Percentiles rank a stretch among this genome's conserved stretches.
Conservation (phyloP, 2,113 vertebrate genomes). For the Plecotus auritus region DNA sequence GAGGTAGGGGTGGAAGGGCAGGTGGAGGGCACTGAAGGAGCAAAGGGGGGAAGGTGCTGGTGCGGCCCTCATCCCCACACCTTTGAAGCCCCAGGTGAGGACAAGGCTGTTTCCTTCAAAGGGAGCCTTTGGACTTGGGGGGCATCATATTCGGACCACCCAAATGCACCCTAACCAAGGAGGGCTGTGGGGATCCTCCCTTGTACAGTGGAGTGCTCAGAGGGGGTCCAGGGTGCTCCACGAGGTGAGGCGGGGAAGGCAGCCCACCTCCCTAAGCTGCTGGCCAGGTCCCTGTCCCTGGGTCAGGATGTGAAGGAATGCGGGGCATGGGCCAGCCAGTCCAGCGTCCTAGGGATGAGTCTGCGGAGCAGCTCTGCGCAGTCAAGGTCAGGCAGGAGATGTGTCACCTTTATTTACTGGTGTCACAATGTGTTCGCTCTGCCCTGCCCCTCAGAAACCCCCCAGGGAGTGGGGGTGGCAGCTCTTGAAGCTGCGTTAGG, state of each 20-base stretch:
- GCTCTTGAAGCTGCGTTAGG: background rate
- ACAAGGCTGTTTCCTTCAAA: fast-evolving
- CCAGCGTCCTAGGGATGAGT: fast-evolving
- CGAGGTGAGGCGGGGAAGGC: fast-evolving
- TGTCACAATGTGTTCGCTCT: background rate
- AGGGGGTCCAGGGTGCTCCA: background rate
- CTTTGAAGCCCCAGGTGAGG: background rate
- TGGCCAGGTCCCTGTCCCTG: background rate
- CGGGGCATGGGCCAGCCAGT: background rate
- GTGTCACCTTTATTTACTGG: conserved; percentile 6
- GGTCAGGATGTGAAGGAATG: background rate
- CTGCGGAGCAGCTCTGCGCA: background rate
- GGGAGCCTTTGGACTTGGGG: background rate
- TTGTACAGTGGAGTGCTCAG: background rate
- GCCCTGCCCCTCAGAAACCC: background rate
- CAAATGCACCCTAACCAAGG: fast-evolving
- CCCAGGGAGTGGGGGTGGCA: conserved; percentile 52
- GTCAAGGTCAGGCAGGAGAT: conserved; percentile 34
- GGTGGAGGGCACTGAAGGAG: background rate
- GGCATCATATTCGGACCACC: background rate
- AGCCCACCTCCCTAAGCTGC: background rate
- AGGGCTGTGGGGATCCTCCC: background rate
- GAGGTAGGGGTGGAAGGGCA: too few relatives aligned
- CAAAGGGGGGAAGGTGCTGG: background rate
- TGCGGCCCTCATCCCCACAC: fast-evolving